Conservation (phyloP, 2,797 vertebrate species). For the Lithobates pipiens region DNA sequence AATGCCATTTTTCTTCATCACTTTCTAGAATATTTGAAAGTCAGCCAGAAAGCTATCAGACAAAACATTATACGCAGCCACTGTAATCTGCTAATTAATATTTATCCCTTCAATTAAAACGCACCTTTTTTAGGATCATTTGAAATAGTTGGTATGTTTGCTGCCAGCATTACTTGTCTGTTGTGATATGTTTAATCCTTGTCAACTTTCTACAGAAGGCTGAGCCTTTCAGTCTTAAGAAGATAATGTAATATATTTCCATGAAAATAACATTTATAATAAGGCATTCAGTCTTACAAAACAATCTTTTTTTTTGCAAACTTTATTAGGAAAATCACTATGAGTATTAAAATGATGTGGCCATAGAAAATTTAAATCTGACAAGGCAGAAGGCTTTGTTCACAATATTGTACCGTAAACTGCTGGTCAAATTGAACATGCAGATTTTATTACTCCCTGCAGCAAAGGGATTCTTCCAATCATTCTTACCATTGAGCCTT, state of each 20-base stretch:
- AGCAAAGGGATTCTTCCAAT: too few relatives aligned
- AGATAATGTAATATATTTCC: background rate
- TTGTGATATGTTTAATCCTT: conserved; percentile 54
- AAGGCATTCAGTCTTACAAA: background rate
- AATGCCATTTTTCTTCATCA: conserved; percentile 60
- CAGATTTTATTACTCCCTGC: too few relatives aligned
- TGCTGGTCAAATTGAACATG: too few relatives aligned
- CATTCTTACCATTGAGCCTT: too few relatives aligned
- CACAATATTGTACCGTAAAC: too few relatives aligned
- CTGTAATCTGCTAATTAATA: conserved; percentile 59
- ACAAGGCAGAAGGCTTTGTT: too few relatives aligned
- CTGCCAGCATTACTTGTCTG: conserved; percentile 53
- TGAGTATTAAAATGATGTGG: background rate
- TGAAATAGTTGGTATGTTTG: conserved; percentile 43
- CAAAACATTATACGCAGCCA: conserved; percentile 45
- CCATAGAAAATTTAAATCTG: background rate
- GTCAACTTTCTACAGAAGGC: conserved; percentile 15
- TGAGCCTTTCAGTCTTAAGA: background rate
- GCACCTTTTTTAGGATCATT: conserved; percentile 52
- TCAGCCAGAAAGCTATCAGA: conserved; percentile 58
- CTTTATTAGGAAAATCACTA: background rate
- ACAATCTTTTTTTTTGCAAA: background rate
- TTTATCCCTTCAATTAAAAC: conserved; percentile 59
- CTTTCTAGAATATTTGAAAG: conserved; percentile 53
- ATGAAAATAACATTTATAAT: conserved; percentile 1